A percentile compares a stretch with the other conserved stretches of the same genome.
phyloP scores from a whole-genome alignment of 2,888 invertebrate genomes.

The Enchytraeus crypticus region DNA sequence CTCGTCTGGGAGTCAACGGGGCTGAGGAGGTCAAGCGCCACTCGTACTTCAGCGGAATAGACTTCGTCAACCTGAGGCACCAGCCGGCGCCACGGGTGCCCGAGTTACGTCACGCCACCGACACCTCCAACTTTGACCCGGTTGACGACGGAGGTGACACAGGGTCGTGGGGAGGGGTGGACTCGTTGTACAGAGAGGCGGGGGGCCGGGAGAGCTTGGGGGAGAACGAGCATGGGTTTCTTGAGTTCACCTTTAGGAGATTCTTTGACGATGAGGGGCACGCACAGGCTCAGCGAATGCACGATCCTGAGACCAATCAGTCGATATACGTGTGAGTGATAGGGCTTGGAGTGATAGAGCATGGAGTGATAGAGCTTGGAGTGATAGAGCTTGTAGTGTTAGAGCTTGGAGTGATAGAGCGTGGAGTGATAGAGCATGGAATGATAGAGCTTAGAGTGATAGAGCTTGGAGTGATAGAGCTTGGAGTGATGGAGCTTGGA shows the following conservation, averaged over 20 bases:
- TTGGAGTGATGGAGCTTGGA: too few species aligned
- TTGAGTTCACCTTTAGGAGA: constrained; percentile 95
- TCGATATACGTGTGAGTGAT: constrained; percentile 4
- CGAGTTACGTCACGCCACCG: constrained; percentile 83
- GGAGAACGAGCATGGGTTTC: constrained; percentile 71
- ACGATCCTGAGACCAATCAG: constrained; percentile 6
- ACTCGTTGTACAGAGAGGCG: not conserved
- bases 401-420: too few species aligned
- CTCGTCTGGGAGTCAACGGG: constrained; percentile 69
- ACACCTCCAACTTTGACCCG: constrained; percentile 92
- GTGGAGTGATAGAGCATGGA: too few species aligned
- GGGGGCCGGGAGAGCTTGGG: not conserved
- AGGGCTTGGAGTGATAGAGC: too few species aligned
- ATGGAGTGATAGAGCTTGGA: too few species aligned
- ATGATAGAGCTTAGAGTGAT: too few species aligned
- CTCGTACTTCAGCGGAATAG: constrained; percentile 72
- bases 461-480: too few species aligned
- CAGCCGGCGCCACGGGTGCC: constrained; percentile 89
- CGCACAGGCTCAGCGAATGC: constrained; percentile 2
- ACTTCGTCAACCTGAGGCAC: constrained; percentile 76
- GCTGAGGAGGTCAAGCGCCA: constrained; percentile 88
- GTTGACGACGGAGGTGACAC: too few species aligned
- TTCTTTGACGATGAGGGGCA: constrained; percentile 68
- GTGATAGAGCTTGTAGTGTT: too few species aligned
- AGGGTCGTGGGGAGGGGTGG: too few species aligned